A percentile compares a stretch with the other conserved stretches of the same genome.
Conservation (phyloP, 2,113 vertebrate species). For the Rhabdomys dilectus region DNA sequence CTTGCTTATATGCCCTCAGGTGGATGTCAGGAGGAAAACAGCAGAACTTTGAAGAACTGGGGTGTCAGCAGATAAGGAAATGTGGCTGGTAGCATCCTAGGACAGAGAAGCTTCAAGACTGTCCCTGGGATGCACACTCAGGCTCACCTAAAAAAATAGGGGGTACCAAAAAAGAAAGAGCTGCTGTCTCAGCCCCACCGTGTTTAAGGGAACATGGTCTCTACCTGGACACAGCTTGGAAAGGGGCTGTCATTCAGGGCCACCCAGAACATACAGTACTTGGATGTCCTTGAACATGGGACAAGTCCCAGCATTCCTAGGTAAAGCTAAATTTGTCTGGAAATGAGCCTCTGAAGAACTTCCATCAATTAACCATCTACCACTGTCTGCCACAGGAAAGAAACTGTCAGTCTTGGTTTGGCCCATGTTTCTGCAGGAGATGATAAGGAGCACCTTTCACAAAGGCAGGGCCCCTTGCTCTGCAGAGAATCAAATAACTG, state of each 20-base stretch:
- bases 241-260: background rate
- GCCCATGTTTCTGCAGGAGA: too few species aligned
- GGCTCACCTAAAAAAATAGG: fast-evolving
- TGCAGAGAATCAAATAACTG: background rate
- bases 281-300: background rate
- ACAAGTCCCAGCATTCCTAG: too few species aligned
- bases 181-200: background rate
- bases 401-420: background rate
- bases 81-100: fast-evolving
- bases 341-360: background rate
- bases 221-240: background rate
- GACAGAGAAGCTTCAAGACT: fast-evolving
- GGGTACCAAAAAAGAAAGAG: background rate
- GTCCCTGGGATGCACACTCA: too few species aligned
- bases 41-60: background rate
- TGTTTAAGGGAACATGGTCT: background rate
- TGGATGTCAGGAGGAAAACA: too few species aligned
- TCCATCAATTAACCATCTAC: background rate
- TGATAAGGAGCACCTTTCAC: background rate
- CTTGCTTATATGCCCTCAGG: background rate
- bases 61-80: too few species aligned
- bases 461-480: background rate
- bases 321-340: background rate
- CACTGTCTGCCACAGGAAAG: background rate
- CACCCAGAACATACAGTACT: too few species aligned